A percentile compares a stretch with the other conserved stretches of the same genome.
phyloP scores from a whole-genome alignment of 2,888 invertebrate species.

The Diaperis boleti region DNA sequence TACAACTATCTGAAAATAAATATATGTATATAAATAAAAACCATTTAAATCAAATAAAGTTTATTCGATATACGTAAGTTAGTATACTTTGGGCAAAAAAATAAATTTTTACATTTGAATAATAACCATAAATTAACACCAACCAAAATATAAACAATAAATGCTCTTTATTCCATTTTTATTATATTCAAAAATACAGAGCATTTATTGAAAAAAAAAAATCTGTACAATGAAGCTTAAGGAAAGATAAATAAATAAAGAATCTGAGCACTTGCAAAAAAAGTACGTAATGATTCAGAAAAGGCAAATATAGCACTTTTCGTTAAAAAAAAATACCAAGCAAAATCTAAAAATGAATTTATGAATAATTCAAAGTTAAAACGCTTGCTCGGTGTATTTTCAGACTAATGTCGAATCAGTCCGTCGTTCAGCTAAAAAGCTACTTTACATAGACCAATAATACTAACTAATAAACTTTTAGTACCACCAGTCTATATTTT shows the following conservation, averaged over 20 bases:
- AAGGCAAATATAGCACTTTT: conserved; percentile 42
- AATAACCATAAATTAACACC: conserved; percentile 56
- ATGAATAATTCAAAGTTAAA: conserved; percentile 41
- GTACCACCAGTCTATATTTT: conserved; percentile 39
- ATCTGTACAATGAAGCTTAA: conserved; percentile 56
- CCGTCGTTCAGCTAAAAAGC: conserved; percentile 41
- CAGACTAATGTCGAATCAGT: conserved; percentile 25
- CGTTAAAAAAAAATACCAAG: conserved; percentile 45
- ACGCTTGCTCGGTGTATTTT: conserved; percentile 45
- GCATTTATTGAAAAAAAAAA: conserved; percentile 53
- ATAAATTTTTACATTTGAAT: conserved; percentile 49
- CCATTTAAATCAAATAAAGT: conserved; percentile 52
- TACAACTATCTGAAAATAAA: conserved; percentile 51
- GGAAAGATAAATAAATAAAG: conserved; percentile 55
- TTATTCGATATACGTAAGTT: conserved; percentile 55
- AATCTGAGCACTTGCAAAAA: conserved; percentile 55
- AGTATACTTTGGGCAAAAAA: conserved; percentile 62
- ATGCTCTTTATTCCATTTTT: conserved; percentile 56
- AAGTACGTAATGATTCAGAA: conserved; percentile 49
- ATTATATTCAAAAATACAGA: conserved; percentile 51
- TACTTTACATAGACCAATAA: conserved; percentile 37
- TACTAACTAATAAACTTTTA: conserved; percentile 38
- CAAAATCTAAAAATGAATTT: conserved; percentile 30
- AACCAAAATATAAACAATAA: conserved; percentile 58
- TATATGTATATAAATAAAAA: conserved; percentile 50